A percentile compares a stretch with the other conserved stretches of the same genome.
phyloP scores from a whole-genome alignment of 2,888 invertebrate species.

The Lepidochitona cinerea region DNA sequence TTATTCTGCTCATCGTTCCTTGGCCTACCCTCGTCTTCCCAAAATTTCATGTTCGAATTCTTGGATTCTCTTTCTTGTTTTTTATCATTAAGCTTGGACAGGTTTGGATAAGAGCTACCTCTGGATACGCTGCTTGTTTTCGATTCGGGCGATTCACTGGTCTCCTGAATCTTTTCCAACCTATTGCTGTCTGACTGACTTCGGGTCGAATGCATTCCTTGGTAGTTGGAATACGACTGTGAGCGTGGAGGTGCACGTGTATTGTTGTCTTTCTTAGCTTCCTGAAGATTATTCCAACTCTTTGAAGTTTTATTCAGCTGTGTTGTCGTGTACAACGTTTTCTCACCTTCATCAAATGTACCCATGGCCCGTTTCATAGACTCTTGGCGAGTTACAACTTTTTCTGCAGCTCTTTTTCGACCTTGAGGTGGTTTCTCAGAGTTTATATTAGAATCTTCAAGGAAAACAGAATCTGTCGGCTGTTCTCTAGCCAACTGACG shows the following conservation, averaged over 20 bases:
- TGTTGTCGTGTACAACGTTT: neutral
- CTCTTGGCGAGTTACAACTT: neutral
- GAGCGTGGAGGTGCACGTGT: neutral
- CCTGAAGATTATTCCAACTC: constrained; percentile 10
- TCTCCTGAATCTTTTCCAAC: constrained; percentile 53
- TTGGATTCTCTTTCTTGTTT: neutral
- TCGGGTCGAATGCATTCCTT: neutral
- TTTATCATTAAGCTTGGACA: neutral
- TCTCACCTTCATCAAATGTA: constrained; percentile 21
- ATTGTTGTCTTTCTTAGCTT: neutral
- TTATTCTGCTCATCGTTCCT: neutral
- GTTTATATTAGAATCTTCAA: neutral
- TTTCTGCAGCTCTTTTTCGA: neutral
- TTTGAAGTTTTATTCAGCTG: neutral
- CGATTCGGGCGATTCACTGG: neutral
- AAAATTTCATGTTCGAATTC: neutral
- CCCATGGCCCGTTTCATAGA: constrained; percentile 12
- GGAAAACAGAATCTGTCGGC: neutral
- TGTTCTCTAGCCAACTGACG: neutral
- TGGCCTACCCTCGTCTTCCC: neutral
- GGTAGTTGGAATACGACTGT: constrained; percentile 1
- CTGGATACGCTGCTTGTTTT: neutral
- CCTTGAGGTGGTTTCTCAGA: neutral
- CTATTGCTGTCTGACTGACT: constrained; percentile 31
- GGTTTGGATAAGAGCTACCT: neutral